Percentiles rank a stretch among this genome's conserved stretches.
These are phyloP conservation scores for Diadegma fenestrale DNA, from an alignment of 2,888 invertebrate genomes.

Conservation along the genomic window DNA sequence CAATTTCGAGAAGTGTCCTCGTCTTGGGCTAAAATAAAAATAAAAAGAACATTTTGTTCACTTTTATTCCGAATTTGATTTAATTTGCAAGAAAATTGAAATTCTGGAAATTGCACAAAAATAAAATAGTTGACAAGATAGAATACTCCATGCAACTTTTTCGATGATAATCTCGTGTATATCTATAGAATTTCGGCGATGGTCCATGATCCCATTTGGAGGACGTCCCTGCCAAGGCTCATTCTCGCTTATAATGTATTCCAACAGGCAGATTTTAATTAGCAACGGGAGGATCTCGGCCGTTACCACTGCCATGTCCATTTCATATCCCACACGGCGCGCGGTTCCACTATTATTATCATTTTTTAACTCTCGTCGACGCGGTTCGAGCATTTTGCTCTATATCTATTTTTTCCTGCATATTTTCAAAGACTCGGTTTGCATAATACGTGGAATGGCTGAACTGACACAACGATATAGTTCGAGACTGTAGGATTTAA, in stretches of 20 bases:
- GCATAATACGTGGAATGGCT: not conserved
- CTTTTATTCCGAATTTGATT: too few relatives aligned
- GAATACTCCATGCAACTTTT: constrained; percentile 14
- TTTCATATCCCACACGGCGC: constrained; percentile 32
- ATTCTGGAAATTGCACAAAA: not conserved
- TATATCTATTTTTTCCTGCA: constrained; percentile 13
- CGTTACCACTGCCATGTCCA: constrained; percentile 71
- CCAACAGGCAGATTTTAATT: constrained; percentile 82
- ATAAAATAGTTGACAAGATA: not conserved
- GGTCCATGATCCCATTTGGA: constrained; percentile 36
- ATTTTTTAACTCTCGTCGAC: constrained; percentile 48
- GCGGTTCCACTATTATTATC: constrained; percentile 77
- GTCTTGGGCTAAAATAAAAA: too few relatives aligned
- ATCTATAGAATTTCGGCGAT: constrained; percentile 27
- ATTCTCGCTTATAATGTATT: constrained; percentile 74
- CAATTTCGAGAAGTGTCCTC: too few relatives aligned
- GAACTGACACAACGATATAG: not conserved
- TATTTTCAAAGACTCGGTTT: not conserved
- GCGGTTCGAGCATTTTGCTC: constrained; percentile 21
- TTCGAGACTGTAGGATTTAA: not conserved
- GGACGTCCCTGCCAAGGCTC: constrained; percentile 45
- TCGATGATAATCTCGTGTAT: not conserved
- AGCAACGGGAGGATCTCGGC: constrained; percentile 78
- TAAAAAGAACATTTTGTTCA: too few relatives aligned
- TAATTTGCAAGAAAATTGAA: too few relatives aligned